These are phyloP conservation scores for Propithecus deckenii DNA, from an alignment of 2,797 vertebrate species.

Conservation along the genomic window DNA sequence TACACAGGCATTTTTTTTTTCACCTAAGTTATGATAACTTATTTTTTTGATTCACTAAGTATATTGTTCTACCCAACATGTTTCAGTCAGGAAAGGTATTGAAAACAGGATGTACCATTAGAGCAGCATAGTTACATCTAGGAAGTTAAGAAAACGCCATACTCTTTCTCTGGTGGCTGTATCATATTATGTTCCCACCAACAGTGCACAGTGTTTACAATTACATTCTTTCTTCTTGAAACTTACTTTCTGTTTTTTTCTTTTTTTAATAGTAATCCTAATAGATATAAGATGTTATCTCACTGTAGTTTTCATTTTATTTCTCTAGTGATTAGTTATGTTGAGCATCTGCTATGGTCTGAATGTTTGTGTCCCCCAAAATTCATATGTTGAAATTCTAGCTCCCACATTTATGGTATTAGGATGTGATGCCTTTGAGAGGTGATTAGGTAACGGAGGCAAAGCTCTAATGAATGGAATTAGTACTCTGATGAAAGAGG, in stretches of 20 bases:
- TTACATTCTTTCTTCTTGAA: not conserved
- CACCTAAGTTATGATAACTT: too few relatives aligned
- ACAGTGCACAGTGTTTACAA: not conserved
- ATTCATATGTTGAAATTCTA: not conserved
- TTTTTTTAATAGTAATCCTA: not conserved
- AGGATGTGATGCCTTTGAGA: not conserved
- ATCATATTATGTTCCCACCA: not conserved
- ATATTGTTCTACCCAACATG: too few relatives aligned
- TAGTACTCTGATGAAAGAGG: not conserved
- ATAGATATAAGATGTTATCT: not conserved
- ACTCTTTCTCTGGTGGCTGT: not conserved
- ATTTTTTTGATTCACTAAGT: too few relatives aligned
- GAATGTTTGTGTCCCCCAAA: not conserved
- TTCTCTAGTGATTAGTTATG: not conserved
- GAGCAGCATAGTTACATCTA: too few relatives aligned
- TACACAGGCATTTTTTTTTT: too few relatives aligned
- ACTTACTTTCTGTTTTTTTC: not conserved
- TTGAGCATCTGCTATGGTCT: not conserved
- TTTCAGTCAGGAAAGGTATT: too few relatives aligned
- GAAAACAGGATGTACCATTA: too few relatives aligned
- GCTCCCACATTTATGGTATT: not conserved
- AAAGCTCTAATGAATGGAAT: not conserved
- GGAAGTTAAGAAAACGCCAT: not conserved
- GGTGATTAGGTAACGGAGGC: not conserved
- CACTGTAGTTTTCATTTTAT: not conserved